Evolutionary conservation across 2,113 vertebrate genomes (phyloP).

Genomic region (Dromas ardeola): DNA sequence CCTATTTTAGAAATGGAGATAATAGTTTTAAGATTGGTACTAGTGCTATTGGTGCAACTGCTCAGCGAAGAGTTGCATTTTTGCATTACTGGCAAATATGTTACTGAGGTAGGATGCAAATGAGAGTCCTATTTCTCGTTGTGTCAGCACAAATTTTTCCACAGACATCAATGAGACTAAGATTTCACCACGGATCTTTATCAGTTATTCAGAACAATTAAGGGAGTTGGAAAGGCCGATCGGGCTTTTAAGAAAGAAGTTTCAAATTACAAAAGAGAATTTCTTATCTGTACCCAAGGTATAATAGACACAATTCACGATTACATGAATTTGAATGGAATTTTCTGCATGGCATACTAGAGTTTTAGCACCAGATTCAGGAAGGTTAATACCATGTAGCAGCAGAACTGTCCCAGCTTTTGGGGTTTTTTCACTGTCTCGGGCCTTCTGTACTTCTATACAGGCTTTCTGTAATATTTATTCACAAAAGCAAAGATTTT

Average conservation of each 20-base stretch:
- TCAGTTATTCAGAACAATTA: conserved; percentile 6
- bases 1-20: not conserved
- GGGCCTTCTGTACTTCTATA: not conserved
- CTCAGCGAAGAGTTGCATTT: not conserved
- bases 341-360: not conserved
- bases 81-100: not conserved
- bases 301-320: not conserved
- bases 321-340: not conserved
- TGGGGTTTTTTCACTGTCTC: not conserved
- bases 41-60: not conserved
- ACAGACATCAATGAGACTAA: not conserved
- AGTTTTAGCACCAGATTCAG: not conserved
- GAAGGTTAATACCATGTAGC: not conserved
- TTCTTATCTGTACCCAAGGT: not conserved
- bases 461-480: not conserved
- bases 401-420: not conserved
- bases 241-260: conserved; percentile 5
- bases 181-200: conserved; percentile 30
- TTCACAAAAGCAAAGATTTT: not conserved
- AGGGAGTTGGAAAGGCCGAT: not conserved
- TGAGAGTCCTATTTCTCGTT: not conserved
- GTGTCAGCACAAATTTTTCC: conserved; percentile 5
- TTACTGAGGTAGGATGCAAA: not conserved
- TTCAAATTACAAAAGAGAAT: conserved; percentile 14
- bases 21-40: not conserved